These are phyloP conservation scores for Carollia perspicillata DNA, from an alignment of 2,113 vertebrate genomes.

Conservation along the genomic window DNA sequence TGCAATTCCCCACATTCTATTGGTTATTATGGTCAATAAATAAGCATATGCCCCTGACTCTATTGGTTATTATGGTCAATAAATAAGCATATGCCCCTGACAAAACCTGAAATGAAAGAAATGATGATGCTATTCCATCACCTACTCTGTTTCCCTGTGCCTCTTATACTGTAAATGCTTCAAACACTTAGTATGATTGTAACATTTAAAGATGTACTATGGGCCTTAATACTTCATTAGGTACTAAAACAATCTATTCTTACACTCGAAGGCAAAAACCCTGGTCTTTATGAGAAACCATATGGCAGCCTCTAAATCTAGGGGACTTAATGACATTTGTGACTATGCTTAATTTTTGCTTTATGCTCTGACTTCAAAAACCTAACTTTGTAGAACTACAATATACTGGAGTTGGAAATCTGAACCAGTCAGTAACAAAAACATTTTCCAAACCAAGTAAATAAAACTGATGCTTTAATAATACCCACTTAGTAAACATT, in stretches of 20 bases:
- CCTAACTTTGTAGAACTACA: background rate
- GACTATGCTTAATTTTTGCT: conserved; percentile 3
- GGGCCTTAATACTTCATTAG: background rate
- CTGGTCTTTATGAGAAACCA: background rate
- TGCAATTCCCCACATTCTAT: background rate
- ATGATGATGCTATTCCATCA: background rate
- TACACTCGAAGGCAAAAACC: background rate
- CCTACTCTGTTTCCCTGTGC: background rate
- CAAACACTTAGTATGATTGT: background rate
- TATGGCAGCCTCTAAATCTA: background rate
- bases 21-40: background rate
- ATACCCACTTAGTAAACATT: background rate
- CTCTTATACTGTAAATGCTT: background rate
- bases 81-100: background rate
- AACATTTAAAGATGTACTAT: background rate
- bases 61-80: background rate
- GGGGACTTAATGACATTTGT: background rate
- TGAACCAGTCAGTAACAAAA: background rate
- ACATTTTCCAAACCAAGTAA: background rate
- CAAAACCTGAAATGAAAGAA: background rate
- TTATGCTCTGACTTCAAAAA: background rate
- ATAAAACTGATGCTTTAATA: background rate
- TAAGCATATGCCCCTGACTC: background rate
- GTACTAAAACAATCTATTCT: background rate
- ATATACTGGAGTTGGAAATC: background rate